Evolutionary conservation across 1,140 invertebrate species (phyloP).

Genomic region (Drosophila burlai): DNA sequence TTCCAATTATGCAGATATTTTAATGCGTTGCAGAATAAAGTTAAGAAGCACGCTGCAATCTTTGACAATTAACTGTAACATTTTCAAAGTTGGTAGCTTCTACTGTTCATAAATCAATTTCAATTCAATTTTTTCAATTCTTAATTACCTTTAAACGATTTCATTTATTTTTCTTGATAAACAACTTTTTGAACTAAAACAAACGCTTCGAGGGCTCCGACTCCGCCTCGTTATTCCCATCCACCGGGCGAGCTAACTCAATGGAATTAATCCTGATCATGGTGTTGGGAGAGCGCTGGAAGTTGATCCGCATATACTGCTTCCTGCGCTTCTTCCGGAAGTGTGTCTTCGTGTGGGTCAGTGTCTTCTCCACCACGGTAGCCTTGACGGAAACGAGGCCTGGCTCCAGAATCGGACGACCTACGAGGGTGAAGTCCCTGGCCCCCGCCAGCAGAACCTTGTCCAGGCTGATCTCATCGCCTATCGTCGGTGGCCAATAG

Average conservation of each 20-base stretch:
- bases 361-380: constrained; percentile 95
- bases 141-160: constrained; percentile 20
- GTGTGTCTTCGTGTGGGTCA: constrained; percentile 92
- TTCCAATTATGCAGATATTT: no score
- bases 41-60: background rate
- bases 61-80: background rate
- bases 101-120: background rate
- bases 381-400: constrained; percentile 92
- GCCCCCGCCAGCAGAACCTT: constrained; percentile 94
- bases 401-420: constrained; percentile 91
- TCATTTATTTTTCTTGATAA: constrained; percentile 33
- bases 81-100: background rate
- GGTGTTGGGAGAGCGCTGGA: constrained; percentile 89
- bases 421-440: constrained; percentile 94
- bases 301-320: constrained; percentile 91
- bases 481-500: constrained; percentile 93
- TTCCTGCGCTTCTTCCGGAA: constrained; percentile 92
- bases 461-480: constrained; percentile 93
- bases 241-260: constrained; percentile 84
- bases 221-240: constrained; percentile 24
- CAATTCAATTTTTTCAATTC: background rate
- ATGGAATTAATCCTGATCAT: constrained; percentile 91
- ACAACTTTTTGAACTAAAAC: constrained; percentile 57
- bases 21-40: no score
- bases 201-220: constrained; percentile 51